These are phyloP conservation scores for Enteromius radiatus DNA, from an alignment of 2,797 vertebrate species.

Conservation along the genomic window DNA sequence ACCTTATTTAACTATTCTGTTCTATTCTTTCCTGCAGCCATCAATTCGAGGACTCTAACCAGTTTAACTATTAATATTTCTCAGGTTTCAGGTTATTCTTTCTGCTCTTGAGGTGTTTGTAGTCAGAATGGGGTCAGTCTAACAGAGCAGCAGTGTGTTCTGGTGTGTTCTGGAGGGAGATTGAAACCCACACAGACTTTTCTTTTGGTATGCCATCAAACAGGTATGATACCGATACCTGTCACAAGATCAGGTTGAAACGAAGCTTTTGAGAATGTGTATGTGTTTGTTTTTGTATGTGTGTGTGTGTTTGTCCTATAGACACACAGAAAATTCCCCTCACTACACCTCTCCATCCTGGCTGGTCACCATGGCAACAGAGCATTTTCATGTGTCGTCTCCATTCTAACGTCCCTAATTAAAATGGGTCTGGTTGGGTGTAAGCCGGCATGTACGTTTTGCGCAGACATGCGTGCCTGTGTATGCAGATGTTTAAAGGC, in stretches of 20 bases:
- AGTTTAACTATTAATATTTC: conserved; percentile 30
- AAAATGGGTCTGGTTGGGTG: conserved; percentile 53
- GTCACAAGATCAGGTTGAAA: conserved; percentile 10
- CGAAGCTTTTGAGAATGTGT: not conserved
- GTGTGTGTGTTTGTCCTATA: not conserved
- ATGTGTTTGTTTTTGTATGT: not conserved
- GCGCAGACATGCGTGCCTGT: not conserved
- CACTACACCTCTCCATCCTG: conserved; percentile 53
- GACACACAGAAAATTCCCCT: conserved; percentile 41
- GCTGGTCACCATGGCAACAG: conserved; percentile 66
- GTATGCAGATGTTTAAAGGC: conserved; percentile 29
- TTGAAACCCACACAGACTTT: not conserved
- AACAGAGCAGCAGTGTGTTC: conserved; percentile 26
- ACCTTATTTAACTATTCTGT: not conserved
- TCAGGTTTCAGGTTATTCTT: conserved; percentile 35
- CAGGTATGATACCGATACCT: conserved; percentile 25
- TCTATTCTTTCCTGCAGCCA: not conserved
- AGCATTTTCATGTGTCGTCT: conserved; percentile 59
- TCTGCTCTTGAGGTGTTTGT: conserved; percentile 27
- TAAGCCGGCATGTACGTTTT: not conserved
- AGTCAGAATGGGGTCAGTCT: conserved; percentile 51
- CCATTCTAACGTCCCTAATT: conserved; percentile 63
- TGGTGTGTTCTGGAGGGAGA: conserved; percentile 18
- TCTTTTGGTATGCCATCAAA: not conserved
- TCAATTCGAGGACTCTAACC: not conserved